Conservation (phyloP, 1,140 invertebrate genomes). For the Arion vulgaris region DNA sequence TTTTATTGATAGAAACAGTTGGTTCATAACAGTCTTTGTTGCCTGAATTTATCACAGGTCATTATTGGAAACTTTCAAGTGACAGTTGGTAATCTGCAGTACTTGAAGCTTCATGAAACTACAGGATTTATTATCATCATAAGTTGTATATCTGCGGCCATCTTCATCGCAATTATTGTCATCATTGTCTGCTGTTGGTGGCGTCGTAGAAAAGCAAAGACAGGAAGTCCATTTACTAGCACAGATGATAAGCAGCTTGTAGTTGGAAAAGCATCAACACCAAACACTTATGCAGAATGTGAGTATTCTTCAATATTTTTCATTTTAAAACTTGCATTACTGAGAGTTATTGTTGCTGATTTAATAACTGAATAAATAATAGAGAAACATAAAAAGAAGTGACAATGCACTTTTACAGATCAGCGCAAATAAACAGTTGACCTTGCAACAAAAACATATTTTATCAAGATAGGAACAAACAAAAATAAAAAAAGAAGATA, state of each 20-base stretch:
- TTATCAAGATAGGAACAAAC: no score
- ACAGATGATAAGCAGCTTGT: neutral
- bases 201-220: neutral
- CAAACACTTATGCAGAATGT: conserved; percentile 34
- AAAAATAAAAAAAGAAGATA: no score
- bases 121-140: conserved; percentile 46
- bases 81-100: conserved; percentile 39
- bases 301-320: neutral
- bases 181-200: conserved; percentile 34
- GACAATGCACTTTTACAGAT: no score
- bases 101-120: conserved; percentile 43
- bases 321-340: no score
- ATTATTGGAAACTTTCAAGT: conserved; percentile 31
- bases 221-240: neutral
- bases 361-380: no score
- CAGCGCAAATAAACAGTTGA: no score
- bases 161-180: conserved; percentile 25
- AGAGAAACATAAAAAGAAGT: no score
- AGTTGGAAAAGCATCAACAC: neutral
- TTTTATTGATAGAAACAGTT: no score
- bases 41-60: conserved; percentile 36
- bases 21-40: no score
- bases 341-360: no score
- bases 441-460: no score
- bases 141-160: conserved; percentile 36